Percentiles rank a stretch among this genome's conserved stretches.
Conservation (phyloP, 1,140 invertebrate species). For the Leptestheria dahalacensis region DNA sequence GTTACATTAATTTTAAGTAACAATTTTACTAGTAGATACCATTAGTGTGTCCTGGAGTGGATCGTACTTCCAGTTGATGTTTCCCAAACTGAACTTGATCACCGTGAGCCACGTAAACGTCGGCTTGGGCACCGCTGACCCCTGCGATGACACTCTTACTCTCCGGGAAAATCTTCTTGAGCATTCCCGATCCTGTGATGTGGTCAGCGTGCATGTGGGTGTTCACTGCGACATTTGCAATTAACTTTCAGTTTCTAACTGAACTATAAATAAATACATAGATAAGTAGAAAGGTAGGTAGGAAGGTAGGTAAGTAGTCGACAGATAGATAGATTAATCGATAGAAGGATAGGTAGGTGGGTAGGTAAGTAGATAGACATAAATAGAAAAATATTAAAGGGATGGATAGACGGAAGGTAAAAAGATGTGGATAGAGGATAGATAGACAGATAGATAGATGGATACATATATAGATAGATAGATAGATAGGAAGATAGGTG, state of each 20-base stretch:
- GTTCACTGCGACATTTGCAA: no score
- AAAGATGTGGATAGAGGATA: no score
- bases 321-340: slow-evolving; percentile 18
- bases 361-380: not conserved
- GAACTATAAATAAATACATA: no score
- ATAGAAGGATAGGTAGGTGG: not conserved
- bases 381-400: not conserved
- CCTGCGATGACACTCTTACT: slow-evolving; percentile 72
- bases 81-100: slow-evolving; percentile 55
- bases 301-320: no score
- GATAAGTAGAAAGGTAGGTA: no score
- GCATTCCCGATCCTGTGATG: slow-evolving; percentile 77
- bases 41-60: slow-evolving; percentile 92
- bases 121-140: slow-evolving; percentile 68
- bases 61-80: slow-evolving; percentile 49
- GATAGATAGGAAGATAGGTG: no score
- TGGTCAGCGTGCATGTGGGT: slow-evolving; percentile 99
- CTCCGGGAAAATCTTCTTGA: slow-evolving; percentile 64
- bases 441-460: no score
- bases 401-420: no score
- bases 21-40: slow-evolving; percentile 42
- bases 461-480: no score
- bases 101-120: slow-evolving; percentile 55
- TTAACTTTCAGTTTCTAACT: no score
- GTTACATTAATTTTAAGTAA: slow-evolving; percentile 3